phyloP scores from a whole-genome alignment of 2,888 invertebrate genomes.

The Megamerina dolium region DNA sequence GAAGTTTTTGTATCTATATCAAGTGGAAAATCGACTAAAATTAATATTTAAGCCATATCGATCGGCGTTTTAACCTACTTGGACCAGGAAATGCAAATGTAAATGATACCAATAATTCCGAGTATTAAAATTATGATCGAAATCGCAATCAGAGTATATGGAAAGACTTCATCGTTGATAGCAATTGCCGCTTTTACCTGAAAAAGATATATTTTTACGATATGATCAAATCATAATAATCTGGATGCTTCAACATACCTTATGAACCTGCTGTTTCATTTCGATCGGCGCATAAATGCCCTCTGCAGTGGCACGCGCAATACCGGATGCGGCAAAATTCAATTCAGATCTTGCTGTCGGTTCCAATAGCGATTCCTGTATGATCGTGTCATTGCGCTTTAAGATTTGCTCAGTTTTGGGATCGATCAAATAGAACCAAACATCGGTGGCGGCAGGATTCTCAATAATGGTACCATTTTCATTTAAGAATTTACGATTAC shows the following conservation, averaged over 20 bases:
- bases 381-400: constrained; percentile 62
- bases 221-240: background rate
- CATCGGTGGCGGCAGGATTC: constrained; percentile 70
- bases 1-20: constrained; percentile 72
- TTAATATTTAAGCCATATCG: background rate
- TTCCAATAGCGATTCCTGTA: constrained; percentile 63
- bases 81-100: constrained; percentile 91
- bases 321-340: constrained; percentile 62
- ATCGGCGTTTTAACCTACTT: constrained; percentile 55
- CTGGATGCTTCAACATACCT: constrained; percentile 26
- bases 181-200: constrained; percentile 53
- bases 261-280: constrained; percentile 44
- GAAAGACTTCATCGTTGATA: constrained; percentile 67
- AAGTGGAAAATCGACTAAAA: background rate
- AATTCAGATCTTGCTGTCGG: constrained; percentile 61
- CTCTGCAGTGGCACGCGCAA: constrained; percentile 63
- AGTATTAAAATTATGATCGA: constrained; percentile 85
- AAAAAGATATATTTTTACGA: constrained; percentile 4
- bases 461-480: constrained; percentile 67
- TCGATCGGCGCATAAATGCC: constrained; percentile 57
- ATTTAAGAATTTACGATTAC: constrained; percentile 66
- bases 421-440: constrained; percentile 83
- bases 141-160: constrained; percentile 81
- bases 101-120: constrained; percentile 81
- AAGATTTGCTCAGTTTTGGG: constrained; percentile 70